Conservation (phyloP, 2,113 vertebrate genomes). For the Mohoua ochrocephala region DNA sequence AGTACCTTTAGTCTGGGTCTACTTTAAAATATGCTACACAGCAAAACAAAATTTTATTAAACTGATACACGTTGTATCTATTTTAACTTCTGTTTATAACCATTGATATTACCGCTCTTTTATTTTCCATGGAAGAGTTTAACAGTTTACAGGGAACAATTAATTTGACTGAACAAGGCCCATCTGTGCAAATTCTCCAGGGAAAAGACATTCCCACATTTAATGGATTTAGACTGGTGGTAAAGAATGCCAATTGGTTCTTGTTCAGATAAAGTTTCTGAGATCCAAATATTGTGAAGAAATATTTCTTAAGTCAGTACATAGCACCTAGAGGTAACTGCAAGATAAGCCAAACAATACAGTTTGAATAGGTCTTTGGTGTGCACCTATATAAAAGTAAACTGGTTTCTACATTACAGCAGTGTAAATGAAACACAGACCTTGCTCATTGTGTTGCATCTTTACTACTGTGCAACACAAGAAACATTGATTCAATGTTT, state of each 20-base stretch:
- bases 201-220: not conserved
- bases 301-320: not conserved
- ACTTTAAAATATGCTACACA: not conserved
- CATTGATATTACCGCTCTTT: not conserved
- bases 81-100: not conserved
- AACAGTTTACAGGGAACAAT: not conserved
- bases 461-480: not conserved
- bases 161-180: not conserved
- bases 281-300: not conserved
- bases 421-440: not conserved
- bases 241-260: not conserved
- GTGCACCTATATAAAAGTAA: not conserved
- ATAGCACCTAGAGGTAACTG: not conserved
- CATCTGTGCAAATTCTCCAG: not conserved
- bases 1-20: not conserved
- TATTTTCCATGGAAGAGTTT: not conserved
- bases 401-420: not conserved
- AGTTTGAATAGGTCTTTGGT: not conserved
- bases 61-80: rapidly evolving
- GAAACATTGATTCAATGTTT: not conserved
- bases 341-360: not conserved
- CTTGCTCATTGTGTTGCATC: not conserved
- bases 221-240: not conserved
- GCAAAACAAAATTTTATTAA: not conserved
- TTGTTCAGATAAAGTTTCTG: not conserved